A percentile compares a stretch with the other conserved stretches of the same genome.
Evolutionary conservation across 1,140 invertebrate genomes (phyloP).

Genomic region (Drosophila sechellia): DNA sequence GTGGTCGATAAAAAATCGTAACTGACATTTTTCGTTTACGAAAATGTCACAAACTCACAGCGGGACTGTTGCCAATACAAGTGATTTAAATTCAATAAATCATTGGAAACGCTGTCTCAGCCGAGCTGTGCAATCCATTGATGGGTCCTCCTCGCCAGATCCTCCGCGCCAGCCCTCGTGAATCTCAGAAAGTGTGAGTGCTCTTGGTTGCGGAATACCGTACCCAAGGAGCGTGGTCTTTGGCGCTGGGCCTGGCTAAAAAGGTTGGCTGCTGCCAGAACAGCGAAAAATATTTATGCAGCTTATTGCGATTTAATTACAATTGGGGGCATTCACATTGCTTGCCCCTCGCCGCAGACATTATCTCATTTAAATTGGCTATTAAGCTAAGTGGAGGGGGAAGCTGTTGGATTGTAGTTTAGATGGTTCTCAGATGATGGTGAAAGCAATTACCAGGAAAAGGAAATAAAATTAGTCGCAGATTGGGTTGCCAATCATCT

Average conservation of each 20-base stretch:
- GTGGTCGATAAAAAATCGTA: conserved; percentile 83
- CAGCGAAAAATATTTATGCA: conserved; percentile 24
- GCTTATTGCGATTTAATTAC: conserved; percentile 79
- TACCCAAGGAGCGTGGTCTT: conserved; percentile 26
- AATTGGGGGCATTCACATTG: conserved; percentile 50
- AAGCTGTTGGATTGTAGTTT: conserved; percentile 7
- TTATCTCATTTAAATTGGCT: conserved; percentile 76
- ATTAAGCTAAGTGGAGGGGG: conserved; percentile 42
- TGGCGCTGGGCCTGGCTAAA: conserved; percentile 21
- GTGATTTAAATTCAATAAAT: conserved; percentile 85
- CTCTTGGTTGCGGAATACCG: background rate
- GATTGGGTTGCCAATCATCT: too few species aligned
- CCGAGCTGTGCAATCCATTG: conserved; percentile 50
- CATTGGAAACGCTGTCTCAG: conserved; percentile 68
- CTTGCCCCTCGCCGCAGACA: conserved; percentile 9
- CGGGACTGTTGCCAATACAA: conserved; percentile 84
- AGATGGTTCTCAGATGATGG: background rate
- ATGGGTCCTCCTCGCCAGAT: conserved; percentile 33
- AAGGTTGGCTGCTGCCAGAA: conserved; percentile 42
- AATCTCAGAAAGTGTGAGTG: conserved; percentile 12
- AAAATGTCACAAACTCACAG: conserved; percentile 85
- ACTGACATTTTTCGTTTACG: conserved; percentile 85
- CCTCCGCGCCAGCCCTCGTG: conserved; percentile 6
- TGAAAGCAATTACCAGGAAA: too few species aligned
- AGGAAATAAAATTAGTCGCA: background rate